Conservation (phyloP, 2,113 vertebrate genomes). For the Macroglossus sobrinus region DNA sequence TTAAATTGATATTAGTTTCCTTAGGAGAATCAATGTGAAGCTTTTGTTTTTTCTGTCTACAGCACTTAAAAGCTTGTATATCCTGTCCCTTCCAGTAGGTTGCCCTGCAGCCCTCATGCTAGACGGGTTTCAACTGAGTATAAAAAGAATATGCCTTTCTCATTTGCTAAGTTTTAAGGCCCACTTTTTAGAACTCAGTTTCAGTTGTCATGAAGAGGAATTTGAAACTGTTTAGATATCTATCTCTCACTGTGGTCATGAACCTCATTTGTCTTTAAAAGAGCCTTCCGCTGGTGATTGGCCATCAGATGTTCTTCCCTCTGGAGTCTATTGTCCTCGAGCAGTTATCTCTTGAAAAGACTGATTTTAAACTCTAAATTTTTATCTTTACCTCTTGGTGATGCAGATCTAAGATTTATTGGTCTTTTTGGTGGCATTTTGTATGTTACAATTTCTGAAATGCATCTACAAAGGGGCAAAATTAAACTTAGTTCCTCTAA, state of each 20-base stretch:
- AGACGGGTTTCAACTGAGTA: background rate
- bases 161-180: background rate
- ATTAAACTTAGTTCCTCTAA: background rate
- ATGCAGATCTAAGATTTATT: background rate
- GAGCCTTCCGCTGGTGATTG: background rate
- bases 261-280: background rate
- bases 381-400: constrained; percentile 23
- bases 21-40: background rate
- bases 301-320: background rate
- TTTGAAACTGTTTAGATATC: background rate
- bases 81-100: background rate
- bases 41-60: background rate
- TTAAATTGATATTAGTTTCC: constrained; percentile 25
- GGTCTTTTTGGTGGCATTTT: background rate
- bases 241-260: background rate
- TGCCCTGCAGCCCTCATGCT: background rate
- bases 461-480: background rate
- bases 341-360: background rate
- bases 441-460: constrained; percentile 14
- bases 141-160: constrained; percentile 11
- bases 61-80: background rate
- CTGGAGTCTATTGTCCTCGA: background rate
- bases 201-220: constrained; percentile 3
- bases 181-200: background rate
- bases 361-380: background rate